phyloP scores from a whole-genome alignment of 2,888 invertebrate genomes.

The Thecophora atra region DNA sequence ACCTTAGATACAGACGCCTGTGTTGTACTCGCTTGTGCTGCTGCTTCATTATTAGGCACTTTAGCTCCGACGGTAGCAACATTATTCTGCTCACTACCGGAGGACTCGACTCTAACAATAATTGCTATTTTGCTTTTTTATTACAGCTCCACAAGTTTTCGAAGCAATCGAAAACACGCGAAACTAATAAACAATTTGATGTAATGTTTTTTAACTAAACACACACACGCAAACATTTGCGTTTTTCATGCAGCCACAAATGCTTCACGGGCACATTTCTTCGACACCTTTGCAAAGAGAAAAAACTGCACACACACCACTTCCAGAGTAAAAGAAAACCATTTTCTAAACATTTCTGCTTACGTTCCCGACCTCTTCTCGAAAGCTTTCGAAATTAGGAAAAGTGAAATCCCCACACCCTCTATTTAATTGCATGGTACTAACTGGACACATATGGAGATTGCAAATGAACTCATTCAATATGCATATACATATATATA shows the following conservation, averaged over 20 bases:
- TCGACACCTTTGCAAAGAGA: background rate
- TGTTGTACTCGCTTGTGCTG: conserved; percentile 42
- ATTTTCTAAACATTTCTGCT: background rate
- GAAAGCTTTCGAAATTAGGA: conserved; percentile 7
- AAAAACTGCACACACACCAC: background rate
- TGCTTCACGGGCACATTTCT: background rate
- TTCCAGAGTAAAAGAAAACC: background rate
- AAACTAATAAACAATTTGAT: conserved; percentile 28
- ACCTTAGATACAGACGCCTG: conserved; percentile 36
- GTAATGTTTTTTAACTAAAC: background rate
- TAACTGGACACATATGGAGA: conserved; percentile 7
- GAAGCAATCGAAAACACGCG: conserved; percentile 46
- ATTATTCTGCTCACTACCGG: conserved; percentile 54
- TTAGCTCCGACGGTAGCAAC: conserved; percentile 50
- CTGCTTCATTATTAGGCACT: conserved; percentile 42
- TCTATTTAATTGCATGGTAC: conserved; percentile 9
- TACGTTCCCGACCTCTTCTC: background rate
- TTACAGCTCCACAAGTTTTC: conserved; percentile 45
- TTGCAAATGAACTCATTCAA: conserved; percentile 25
- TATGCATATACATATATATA: conserved; percentile 18
- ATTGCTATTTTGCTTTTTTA: conserved; percentile 55
- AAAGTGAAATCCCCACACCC: conserved; percentile 39
- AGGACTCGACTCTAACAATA: conserved; percentile 59
- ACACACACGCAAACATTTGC: background rate
- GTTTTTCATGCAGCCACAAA: background rate